Percentiles rank a stretch among this genome's conserved stretches.
phyloP scores from a whole-genome alignment of 2,797 vertebrate species.

The Borostomias antarcticus region DNA sequence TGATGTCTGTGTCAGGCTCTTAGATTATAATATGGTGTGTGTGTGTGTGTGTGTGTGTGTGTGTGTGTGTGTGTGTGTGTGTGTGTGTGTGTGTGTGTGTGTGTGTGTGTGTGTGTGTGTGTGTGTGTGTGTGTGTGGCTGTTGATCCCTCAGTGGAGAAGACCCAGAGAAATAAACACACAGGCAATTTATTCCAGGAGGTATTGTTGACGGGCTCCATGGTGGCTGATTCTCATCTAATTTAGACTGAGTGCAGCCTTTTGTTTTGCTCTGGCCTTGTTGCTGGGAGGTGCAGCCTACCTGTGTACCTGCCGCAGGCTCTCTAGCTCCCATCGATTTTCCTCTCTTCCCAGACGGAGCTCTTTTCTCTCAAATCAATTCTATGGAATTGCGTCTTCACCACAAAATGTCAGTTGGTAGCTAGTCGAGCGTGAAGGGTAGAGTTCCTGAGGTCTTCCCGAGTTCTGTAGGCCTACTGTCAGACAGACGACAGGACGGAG shows the following conservation, averaged over 20 bases:
- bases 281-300: slow-evolving; percentile 39
- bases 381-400: slow-evolving; percentile 55
- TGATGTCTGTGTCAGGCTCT: not conserved
- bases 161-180: slow-evolving; percentile 40
- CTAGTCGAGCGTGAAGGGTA: slow-evolving; percentile 43
- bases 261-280: slow-evolving; percentile 42
- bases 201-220: slow-evolving; percentile 34
- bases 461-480: slow-evolving; percentile 40
- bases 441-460: slow-evolving; percentile 32
- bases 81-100: not conserved
- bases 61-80: not conserved
- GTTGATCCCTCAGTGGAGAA: slow-evolving; percentile 12
- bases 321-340: slow-evolving; percentile 51
- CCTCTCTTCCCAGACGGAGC: slow-evolving; percentile 38
- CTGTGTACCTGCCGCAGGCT: slow-evolving; percentile 39
- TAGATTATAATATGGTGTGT: not conserved
- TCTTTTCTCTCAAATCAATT: slow-evolving; percentile 56
- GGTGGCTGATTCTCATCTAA: slow-evolving; percentile 40
- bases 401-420: slow-evolving; percentile 54
- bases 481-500: slow-evolving; percentile 13
- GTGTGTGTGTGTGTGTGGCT: not conserved
- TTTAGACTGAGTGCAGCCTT: slow-evolving; percentile 39
- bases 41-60: not conserved
- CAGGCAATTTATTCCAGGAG: slow-evolving; percentile 44
- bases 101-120: not conserved